Evolutionary conservation across 2,797 vertebrate genomes (phyloP).

Genomic region (Ctenopoma multispine): DNA sequence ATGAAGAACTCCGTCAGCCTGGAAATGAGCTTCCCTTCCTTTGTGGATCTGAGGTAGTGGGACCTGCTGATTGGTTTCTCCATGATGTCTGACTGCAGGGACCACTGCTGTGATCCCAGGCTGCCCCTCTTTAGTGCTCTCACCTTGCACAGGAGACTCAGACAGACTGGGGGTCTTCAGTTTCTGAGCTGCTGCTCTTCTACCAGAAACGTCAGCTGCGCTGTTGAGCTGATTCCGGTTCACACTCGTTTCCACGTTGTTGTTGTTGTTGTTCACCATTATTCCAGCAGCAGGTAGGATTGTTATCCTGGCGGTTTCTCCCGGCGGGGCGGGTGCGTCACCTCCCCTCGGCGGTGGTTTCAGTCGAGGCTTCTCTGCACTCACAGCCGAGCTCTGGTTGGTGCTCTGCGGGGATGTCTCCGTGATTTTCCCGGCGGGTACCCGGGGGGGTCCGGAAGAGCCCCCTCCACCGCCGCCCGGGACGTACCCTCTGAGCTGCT

Average conservation of each 20-base stretch:
- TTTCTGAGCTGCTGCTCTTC: slow-evolving; percentile 3
- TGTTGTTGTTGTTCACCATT: slow-evolving; percentile 55
- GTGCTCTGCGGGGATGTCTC: slow-evolving; percentile 21
- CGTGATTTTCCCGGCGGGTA: not conserved
- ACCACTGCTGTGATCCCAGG: slow-evolving; percentile 1
- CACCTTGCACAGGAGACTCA: slow-evolving; percentile 9
- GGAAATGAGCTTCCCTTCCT: not conserved
- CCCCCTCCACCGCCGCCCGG: slow-evolving; percentile 64
- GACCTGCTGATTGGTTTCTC: not conserved
- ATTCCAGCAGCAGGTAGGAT: slow-evolving; percentile 74
- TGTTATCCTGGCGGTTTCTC: slow-evolving; percentile 5
- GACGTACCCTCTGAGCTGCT: slow-evolving; percentile 80
- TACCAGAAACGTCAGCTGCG: not conserved
- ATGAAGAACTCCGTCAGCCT: not conserved
- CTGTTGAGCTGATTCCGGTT: slow-evolving; percentile 20
- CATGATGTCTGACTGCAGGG: not conserved
- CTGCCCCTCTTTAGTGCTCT: not conserved
- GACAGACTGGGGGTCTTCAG: not conserved
- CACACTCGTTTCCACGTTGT: slow-evolving; percentile 1
- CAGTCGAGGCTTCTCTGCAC: slow-evolving; percentile 10
- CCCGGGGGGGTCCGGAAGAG: not conserved
- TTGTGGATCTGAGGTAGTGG: not conserved
- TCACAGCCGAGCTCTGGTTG: slow-evolving; percentile 8
- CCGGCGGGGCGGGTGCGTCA: slow-evolving; percentile 19
- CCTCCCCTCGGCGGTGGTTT: not conserved